phyloP scores from a whole-genome alignment of 2,797 vertebrate genomes.

The Macropodus opercularis region DNA sequence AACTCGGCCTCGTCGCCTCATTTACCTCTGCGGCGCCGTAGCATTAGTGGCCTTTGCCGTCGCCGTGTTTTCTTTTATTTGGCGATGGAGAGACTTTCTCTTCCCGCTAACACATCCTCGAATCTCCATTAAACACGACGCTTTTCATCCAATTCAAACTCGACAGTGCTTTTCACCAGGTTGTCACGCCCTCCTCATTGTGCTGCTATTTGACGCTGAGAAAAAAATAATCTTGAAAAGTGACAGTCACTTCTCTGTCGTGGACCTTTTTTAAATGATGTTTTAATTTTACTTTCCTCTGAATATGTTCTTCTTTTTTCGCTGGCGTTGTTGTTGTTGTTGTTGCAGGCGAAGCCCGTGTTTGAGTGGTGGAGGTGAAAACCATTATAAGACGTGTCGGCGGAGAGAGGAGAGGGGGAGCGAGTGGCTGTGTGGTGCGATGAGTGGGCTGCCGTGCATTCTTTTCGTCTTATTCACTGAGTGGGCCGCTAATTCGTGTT shows the following conservation, averaged over 20 bases:
- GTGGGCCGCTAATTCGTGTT: slow-evolving; percentile 86
- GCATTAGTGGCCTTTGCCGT: slow-evolving; percentile 60
- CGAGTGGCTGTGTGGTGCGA: slow-evolving; percentile 65
- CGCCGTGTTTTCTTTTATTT: slow-evolving; percentile 44
- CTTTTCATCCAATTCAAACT: slow-evolving; percentile 62
- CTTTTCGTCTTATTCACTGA: slow-evolving; percentile 84
- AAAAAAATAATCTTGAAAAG: slow-evolving; percentile 42
- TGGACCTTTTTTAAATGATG: slow-evolving; percentile 67
- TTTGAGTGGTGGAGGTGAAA: slow-evolving; percentile 76
- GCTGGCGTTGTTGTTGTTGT: slow-evolving; percentile 5
- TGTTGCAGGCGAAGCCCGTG: slow-evolving; percentile 20
- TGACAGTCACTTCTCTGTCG: slow-evolving; percentile 62
- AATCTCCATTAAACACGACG: slow-evolving; percentile 55
- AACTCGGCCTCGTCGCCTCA: slow-evolving; percentile 10
- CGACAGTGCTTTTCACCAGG: slow-evolving; percentile 62
- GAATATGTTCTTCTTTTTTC: slow-evolving; percentile 38
- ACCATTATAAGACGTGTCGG: slow-evolving; percentile 76
- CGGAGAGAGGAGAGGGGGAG: slow-evolving; percentile 59
- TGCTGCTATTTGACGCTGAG: slow-evolving; percentile 50
- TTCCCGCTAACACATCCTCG: slow-evolving; percentile 29
- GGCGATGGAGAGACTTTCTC: slow-evolving; percentile 24
- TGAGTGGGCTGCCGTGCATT: slow-evolving; percentile 82
- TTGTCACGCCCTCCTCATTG: slow-evolving; percentile 71
- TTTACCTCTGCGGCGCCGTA: slow-evolving; percentile 15
- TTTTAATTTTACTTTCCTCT: slow-evolving; percentile 71